Base-by-base conservation (phyloP, 1,140 invertebrate genomes). In the Nebria ingens region DNA sequence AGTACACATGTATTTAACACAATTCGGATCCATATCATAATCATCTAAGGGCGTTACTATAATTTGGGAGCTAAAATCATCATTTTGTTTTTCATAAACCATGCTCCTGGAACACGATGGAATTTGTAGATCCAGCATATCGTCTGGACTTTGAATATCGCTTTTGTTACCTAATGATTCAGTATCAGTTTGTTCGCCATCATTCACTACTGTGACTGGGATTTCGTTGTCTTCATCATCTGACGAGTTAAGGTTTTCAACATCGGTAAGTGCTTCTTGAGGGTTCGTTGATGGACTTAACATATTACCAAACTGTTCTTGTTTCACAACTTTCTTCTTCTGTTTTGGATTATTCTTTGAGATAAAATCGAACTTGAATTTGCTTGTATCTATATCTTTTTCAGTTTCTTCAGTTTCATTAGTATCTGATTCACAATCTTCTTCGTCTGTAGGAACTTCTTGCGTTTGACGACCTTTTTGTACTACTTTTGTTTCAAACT, bases 171-270 rank as follows among this genome's bases (percentile, higher is more conserved):
- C 12, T 17, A 38, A 19, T 19, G 56, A 40, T 3, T 56, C 40
- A 21, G n/a, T 40, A 52, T 21, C 51, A 38, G 49, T 34, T 19
- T 11, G 23, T 52, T 53, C 40, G 52, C 38, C 55, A 23, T 56
- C 45, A 51, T 62, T 60, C 22, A 61, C 58, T 11, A 65, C 29
- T 9, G 62, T 56, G 54, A 65, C 59, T 19, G 56, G 60, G 49
- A 64, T 19, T 2, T 20, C 19, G 21, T 62, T 59, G 40, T 64
- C 56, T 50, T 75, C 73, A 23, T 65, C 64, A 21, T 68, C 72
- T 2, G 74, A 75, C 49, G 73, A 65, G 38, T 76, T 68, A 11
- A 77, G 60, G 62, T 74, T 71, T 62, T 78, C 76, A 19, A 74
- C 60, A 59, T 78, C 76, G 2, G 76, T 78, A 2, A 70, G 29